Evolutionary conservation across 2,888 invertebrate genomes (phyloP), one percentile per base, ranked within the genome.

Genomic region (Crepidodera aurea): DNA sequence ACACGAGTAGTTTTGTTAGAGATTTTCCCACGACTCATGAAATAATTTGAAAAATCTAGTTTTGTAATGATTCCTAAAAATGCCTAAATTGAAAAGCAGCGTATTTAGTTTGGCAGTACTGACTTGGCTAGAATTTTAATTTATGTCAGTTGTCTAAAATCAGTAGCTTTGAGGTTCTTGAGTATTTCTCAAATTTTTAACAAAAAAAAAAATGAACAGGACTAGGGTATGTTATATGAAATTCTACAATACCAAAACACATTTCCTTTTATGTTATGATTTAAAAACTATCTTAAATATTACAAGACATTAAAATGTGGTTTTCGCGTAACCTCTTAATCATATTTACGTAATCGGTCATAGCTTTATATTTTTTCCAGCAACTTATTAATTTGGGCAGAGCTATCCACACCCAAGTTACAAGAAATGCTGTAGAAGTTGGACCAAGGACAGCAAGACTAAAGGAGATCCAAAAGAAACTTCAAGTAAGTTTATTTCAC

Each of bases 391-490:
- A 27, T 53, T 22, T 68, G n/a, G 63, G 64, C 12, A 64, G 59
- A 54, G 50, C 57, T 16, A 39, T 58, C 39, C 40, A 48, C 12
- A 70, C 69, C 25, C 64, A 68, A 32, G 64, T 67, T 25, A 66
- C 60, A 29, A 64, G 66, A 44, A 60, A 69, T 16, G 64, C 58
- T 2, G 27, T 57, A 1, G 67, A 67, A 27, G 57, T 25, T 40
- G 51, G 46, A 10, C 59, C 63, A 1, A 71, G 53, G 48, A 61
- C 61, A 32, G 60, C 65, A 6, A 58, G 51, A 39, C 54, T 71
- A 5, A 69, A 65, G 55, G 64, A 69, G 50, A 5, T 63, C 8
- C 73, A 74, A 44, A 69, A 71, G 42, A 68, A 60, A 61, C 69
- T 74, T 51, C 68, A 67, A 62, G 72, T 72, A 59, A 53, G 67